Conservation (phyloP, 2,888 invertebrate species). For the Epinotia demarniana region DNA sequence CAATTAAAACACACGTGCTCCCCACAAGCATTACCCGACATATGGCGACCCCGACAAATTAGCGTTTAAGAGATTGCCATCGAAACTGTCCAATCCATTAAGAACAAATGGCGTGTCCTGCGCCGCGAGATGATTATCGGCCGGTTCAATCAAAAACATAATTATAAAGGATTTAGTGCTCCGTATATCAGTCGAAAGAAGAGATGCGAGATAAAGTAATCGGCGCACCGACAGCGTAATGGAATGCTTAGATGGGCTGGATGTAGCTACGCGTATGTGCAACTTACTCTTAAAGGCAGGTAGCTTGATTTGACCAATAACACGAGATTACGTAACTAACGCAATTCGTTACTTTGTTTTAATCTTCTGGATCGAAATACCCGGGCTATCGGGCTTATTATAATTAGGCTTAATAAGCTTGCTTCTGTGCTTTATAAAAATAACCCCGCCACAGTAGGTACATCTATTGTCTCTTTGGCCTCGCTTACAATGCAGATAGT, state of each 20-base stretch:
- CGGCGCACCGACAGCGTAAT: slow-evolving; percentile 15
- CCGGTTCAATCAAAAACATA: slow-evolving; percentile 76
- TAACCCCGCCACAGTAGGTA: neutral
- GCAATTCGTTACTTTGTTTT: neutral
- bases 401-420: neutral
- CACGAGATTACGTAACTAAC: neutral
- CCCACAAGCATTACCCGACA: slow-evolving; percentile 63
- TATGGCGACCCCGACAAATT: slow-evolving; percentile 78
- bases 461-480: neutral
- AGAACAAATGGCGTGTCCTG: slow-evolving; percentile 72
- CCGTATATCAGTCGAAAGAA: slow-evolving; percentile 48
- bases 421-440: neutral
- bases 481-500: slow-evolving; percentile 5
- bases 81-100: slow-evolving; percentile 78
- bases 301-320: neutral
- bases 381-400: too few relatives aligned
- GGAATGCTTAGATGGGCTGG: slow-evolving; percentile 13
- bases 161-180: slow-evolving; percentile 73
- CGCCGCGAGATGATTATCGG: slow-evolving; percentile 77
- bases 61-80: slow-evolving; percentile 80
- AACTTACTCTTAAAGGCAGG: neutral
- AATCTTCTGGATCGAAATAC: neutral
- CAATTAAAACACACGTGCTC: slow-evolving; percentile 49
- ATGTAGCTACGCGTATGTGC: neutral
- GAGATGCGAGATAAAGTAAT: slow-evolving; percentile 24